Percentiles rank a stretch among this genome's conserved stretches.
Evolutionary conservation across 2,888 invertebrate genomes (phyloP).

Genomic region (Galeruca laticollis): DNA sequence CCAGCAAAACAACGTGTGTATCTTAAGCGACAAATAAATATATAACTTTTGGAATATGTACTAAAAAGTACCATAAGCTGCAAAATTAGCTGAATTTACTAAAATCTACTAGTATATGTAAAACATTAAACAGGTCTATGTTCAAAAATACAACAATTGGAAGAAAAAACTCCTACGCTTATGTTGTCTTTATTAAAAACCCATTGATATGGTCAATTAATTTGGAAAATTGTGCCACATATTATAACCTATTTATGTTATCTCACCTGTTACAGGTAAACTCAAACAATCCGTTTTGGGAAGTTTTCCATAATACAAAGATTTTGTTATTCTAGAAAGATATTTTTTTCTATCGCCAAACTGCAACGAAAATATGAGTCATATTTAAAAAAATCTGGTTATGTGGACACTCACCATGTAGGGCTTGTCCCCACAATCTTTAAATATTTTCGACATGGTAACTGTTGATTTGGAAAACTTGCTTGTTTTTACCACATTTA

Average conservation of each 20-base stretch:
- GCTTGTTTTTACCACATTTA: not conserved
- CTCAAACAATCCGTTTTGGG: slow-evolving; percentile 80
- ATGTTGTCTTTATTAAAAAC: too few relatives aligned
- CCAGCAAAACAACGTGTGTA: too few relatives aligned
- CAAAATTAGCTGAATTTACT: too few relatives aligned
- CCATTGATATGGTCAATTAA: too few relatives aligned
- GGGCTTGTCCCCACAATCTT: slow-evolving; percentile 52
- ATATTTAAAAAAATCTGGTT: not conserved
- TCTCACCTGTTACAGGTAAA: slow-evolving; percentile 83
- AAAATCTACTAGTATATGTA: too few relatives aligned
- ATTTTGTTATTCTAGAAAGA: slow-evolving; percentile 85
- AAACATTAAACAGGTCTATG: too few relatives aligned
- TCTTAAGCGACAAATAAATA: too few relatives aligned
- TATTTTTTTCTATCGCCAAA: slow-evolving; percentile 82
- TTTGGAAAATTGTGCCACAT: too few relatives aligned
- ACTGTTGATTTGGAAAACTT: not conserved
- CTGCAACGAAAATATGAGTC: slow-evolving; percentile 65
- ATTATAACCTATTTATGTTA: slow-evolving; percentile 3
- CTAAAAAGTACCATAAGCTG: too few relatives aligned
- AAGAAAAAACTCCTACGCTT: too few relatives aligned
- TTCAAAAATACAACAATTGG: too few relatives aligned
- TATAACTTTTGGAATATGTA: too few relatives aligned
- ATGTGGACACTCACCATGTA: slow-evolving; percentile 51
- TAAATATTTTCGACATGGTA: slow-evolving; percentile 60
- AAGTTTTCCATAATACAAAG: slow-evolving; percentile 87